Conservation (phyloP, 2,113 vertebrate genomes). For the Serinus canaria region DNA sequence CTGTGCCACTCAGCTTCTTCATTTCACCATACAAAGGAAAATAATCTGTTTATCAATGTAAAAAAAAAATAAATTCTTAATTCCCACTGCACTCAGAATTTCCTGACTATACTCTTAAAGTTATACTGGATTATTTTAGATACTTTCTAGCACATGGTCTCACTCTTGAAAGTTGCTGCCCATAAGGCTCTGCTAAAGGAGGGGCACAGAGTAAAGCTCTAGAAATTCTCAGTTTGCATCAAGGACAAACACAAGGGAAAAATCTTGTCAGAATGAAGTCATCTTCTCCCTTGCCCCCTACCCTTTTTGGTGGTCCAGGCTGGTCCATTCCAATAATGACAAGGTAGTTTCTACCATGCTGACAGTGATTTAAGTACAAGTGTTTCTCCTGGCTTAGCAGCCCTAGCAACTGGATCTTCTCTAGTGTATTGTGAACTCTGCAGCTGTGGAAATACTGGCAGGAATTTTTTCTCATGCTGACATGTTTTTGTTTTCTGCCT, state of each 20-base stretch:
- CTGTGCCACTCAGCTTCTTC: not conserved
- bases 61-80: not conserved
- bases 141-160: not conserved
- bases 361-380: not conserved
- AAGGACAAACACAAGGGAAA: not conserved
- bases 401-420: not conserved
- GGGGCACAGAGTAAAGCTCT: not conserved
- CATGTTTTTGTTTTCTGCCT: not conserved
- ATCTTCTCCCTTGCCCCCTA: fast-evolving
- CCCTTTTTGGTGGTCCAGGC: not conserved
- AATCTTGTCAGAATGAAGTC: not conserved
- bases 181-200: not conserved
- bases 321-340: not conserved
- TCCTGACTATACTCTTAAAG: not conserved
- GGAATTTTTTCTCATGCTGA: not conserved
- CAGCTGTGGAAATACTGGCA: not conserved
- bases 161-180: not conserved
- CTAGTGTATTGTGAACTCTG: not conserved
- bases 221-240: not conserved
- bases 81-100: not conserved
- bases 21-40: not conserved
- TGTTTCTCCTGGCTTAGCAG: not conserved
- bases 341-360: not conserved
- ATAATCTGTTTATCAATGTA: not conserved
- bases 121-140: not conserved